Conservation (phyloP, 2,113 vertebrate genomes). For the Lates calcarifer region DNA sequence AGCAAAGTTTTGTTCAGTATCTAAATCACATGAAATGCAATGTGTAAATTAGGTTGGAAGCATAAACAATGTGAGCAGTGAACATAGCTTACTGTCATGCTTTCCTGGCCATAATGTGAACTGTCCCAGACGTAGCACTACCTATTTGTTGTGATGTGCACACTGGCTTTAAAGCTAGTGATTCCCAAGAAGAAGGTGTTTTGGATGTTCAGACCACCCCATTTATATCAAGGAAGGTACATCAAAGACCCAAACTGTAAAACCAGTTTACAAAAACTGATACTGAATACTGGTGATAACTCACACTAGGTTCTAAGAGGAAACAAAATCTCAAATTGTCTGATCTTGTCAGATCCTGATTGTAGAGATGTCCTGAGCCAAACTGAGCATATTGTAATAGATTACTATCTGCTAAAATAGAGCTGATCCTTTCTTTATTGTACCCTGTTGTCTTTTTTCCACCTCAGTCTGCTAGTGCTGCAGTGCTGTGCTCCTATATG, state of each 20-base stretch:
- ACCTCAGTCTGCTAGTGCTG: neutral
- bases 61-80: neutral
- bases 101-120: neutral
- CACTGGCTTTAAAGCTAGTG: neutral
- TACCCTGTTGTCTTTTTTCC: neutral
- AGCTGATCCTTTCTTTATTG: neutral
- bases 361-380: neutral
- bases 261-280: neutral
- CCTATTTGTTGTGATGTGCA: neutral
- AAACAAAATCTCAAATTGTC: too few species aligned
- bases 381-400: neutral
- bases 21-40: neutral
- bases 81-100: neutral
- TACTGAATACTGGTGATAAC: neutral
- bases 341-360: neutral
- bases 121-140: neutral
- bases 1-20: conserved; percentile 4
- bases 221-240: neutral
- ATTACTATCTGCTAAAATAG: neutral
- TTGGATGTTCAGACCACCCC: neutral
- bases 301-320: neutral
- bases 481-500: neutral
- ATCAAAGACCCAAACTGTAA: neutral
- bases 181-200: neutral
- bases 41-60: neutral